Evolutionary conservation across 92 coral and sea anemone genomes (phyloP).

Genomic region (Diadumene lineata): DNA sequence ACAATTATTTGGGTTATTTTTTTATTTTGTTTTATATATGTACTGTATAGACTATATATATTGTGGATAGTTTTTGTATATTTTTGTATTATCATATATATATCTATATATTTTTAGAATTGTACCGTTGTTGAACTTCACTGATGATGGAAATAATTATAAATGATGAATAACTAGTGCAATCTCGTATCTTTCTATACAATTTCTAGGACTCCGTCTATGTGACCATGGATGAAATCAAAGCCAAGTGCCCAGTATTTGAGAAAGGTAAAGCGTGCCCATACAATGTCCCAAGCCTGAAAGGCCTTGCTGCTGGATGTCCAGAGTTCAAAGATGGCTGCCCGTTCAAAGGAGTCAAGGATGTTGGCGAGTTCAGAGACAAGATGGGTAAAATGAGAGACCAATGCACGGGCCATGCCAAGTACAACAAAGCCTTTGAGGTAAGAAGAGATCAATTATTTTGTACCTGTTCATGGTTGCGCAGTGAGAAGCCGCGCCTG

Average conservation of each 20-base stretch:
- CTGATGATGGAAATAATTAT: not conserved
- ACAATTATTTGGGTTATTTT: no score
- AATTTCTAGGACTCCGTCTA: constrained; percentile 10
- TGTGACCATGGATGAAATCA: constrained; percentile 32
- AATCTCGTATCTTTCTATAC: not conserved
- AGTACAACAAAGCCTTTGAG: constrained; percentile 21
- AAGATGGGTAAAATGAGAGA: constrained; percentile 37
- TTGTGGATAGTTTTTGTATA: no score
- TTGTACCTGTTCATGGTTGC: not conserved
- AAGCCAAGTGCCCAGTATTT: constrained; percentile 25
- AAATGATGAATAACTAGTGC: not conserved
- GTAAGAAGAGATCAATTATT: not conserved
- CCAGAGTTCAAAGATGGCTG: constrained; percentile 35
- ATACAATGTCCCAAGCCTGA: constrained; percentile 23
- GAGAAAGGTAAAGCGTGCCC: constrained; percentile 30
- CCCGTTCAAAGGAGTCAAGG: constrained; percentile 34
- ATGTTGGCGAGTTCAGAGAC: constrained; percentile 26
- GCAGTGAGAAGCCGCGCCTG: no score
- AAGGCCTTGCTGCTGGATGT: constrained; percentile 28
- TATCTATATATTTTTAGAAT: no score
- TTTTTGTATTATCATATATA: no score
- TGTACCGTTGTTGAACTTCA: not conserved
- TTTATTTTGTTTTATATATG: no score
- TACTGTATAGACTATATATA: no score
- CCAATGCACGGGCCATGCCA: constrained; percentile 9